phyloP scores from a whole-genome alignment of 2,797 vertebrate species.

The Falco berigora region DNA sequence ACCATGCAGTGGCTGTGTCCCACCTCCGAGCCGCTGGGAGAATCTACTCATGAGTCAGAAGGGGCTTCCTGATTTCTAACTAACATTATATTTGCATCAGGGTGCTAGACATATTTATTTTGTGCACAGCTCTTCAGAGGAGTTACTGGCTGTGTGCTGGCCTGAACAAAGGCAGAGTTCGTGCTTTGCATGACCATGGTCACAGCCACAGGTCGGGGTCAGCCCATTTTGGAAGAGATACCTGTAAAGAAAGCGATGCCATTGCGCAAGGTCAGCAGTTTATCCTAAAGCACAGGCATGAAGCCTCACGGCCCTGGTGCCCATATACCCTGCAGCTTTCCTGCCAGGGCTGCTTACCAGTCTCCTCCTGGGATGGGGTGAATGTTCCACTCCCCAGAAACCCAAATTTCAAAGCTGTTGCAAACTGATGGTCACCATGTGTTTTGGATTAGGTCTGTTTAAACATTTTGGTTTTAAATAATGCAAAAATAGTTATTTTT shows the following conservation, averaged over 20 bases:
- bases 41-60: not conserved
- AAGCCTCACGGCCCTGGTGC: not conserved
- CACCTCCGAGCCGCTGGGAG: not conserved
- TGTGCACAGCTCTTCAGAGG: not conserved
- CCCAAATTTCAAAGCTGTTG: not conserved
- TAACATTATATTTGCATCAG: not conserved
- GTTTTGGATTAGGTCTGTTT: not conserved
- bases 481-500: not conserved
- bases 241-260: not conserved
- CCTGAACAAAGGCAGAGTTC: not conserved
- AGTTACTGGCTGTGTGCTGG: not conserved
- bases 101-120: not conserved
- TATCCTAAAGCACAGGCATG: not conserved
- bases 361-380: not conserved
- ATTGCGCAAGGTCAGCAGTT: not conserved
- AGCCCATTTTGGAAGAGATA: not conserved
- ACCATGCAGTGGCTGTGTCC: not conserved
- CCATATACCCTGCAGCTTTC: not conserved
- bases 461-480: not conserved
- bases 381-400: not conserved
- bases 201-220: accelerated
- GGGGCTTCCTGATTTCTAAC: not conserved
- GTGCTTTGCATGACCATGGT: not conserved
- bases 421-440: not conserved
- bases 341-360: not conserved